These are phyloP conservation scores for Tokudaia muenninki DNA, from an alignment of 2,797 vertebrate genomes.

Conservation along the genomic window DNA sequence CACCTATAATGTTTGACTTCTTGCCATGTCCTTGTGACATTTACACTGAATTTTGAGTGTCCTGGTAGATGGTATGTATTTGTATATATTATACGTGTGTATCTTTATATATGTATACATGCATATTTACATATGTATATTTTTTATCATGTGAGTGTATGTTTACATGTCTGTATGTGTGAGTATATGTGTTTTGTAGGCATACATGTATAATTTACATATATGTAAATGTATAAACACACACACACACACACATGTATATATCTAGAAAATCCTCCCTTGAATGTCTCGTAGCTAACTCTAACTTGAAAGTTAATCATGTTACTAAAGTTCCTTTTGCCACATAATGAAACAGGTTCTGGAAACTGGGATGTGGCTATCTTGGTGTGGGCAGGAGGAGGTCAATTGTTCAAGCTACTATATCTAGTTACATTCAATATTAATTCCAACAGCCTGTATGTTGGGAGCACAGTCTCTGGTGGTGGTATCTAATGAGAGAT, in stretches of 20 bases:
- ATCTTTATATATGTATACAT: not conserved
- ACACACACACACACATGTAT: too few relatives aligned
- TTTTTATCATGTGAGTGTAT: not conserved
- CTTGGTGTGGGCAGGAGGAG: not conserved
- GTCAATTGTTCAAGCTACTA: not conserved
- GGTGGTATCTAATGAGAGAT: not conserved
- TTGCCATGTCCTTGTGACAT: not conserved
- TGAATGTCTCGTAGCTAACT: not conserved
- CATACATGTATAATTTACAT: not conserved
- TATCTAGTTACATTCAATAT: slow-evolving; percentile 1
- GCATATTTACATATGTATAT: not conserved
- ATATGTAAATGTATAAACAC: not conserved
- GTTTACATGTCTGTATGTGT: not conserved
- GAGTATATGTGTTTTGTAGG: too few relatives aligned
- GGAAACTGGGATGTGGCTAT: not conserved
- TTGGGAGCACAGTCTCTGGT: not conserved
- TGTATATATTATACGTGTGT: not conserved
- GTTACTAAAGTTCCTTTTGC: not conserved
- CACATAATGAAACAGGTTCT: not conserved
- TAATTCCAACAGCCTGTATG: not conserved
- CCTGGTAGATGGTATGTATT: not conserved
- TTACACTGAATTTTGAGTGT: not conserved
- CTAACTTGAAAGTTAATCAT: not conserved
- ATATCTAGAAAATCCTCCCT: not conserved
- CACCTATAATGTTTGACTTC: not conserved